Conservation (phyloP, 1,140 invertebrate genomes). For the Eupeodes corollae region DNA sequence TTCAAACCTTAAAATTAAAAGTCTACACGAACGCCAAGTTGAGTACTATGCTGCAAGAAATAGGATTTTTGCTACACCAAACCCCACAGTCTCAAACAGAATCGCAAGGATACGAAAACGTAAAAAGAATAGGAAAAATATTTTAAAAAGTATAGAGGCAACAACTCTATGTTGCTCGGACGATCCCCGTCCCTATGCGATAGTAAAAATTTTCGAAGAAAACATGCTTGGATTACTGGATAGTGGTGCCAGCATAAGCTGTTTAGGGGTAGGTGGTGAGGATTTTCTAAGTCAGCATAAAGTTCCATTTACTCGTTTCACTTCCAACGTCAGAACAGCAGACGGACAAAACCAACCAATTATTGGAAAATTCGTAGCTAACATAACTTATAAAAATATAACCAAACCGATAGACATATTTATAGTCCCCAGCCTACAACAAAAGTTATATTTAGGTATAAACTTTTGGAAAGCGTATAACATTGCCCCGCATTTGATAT, state of each 20-base stretch:
- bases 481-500: not conserved
- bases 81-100: not conserved
- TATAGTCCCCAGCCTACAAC: not conserved
- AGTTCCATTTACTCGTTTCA: not conserved
- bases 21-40: too few relatives aligned
- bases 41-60: too few relatives aligned
- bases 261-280: not conserved
- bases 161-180: not conserved
- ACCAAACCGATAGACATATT: not conserved
- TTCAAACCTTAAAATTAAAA: too few relatives aligned
- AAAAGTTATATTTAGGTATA: not conserved
- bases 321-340: not conserved
- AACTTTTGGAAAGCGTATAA: constrained; percentile 1
- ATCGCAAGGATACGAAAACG: not conserved
- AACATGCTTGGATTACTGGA: too few relatives aligned
- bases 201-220: too few relatives aligned
- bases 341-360: not conserved
- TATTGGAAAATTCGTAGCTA: not conserved
- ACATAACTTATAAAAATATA: not conserved
- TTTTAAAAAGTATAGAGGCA: too few relatives aligned
- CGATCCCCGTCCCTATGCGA: too few relatives aligned
- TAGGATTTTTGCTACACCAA: not conserved
- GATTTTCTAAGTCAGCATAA: not conserved
- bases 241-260: not conserved
- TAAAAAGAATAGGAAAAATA: too few relatives aligned